These are phyloP conservation scores for Eulimnadia texana DNA, from an alignment of 1,140 invertebrate genomes.

Conservation along the genomic window DNA sequence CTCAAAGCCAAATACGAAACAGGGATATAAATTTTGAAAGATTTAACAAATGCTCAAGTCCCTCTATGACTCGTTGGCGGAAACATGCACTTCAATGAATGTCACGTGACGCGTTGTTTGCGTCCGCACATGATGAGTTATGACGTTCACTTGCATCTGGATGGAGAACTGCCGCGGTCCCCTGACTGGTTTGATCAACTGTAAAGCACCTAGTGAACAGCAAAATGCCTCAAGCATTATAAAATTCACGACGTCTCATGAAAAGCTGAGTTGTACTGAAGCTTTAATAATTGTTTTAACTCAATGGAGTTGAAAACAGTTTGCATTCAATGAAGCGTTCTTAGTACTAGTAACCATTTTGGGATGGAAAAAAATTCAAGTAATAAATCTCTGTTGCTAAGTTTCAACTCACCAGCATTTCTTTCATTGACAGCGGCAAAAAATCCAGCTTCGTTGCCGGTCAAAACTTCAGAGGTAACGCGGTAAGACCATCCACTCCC, in stretches of 20 bases:
- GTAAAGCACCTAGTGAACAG: slow-evolving; percentile 26
- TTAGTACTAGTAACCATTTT: too few species aligned
- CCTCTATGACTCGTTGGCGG: slow-evolving; percentile 20
- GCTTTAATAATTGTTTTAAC: not conserved
- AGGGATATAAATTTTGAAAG: too few species aligned
- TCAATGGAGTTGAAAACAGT: not conserved
- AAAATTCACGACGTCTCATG: not conserved
- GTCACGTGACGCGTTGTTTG: slow-evolving; percentile 19
- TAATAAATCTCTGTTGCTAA: not conserved
- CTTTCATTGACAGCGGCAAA: slow-evolving; percentile 1
- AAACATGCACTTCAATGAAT: slow-evolving; percentile 19
- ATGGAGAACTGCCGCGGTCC: slow-evolving; percentile 22
- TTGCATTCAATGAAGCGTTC: not conserved
- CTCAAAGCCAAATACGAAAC: too few species aligned
- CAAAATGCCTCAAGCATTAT: too few species aligned
- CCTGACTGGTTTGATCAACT: slow-evolving; percentile 22
- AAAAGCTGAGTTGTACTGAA: not conserved
- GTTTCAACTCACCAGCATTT: slow-evolving; percentile 6
- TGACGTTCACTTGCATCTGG: slow-evolving; percentile 19
- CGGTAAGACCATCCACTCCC: slow-evolving; percentile 9
- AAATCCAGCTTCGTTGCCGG: slow-evolving; percentile 7
- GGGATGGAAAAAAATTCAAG: too few species aligned
- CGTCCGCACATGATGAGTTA: not conserved
- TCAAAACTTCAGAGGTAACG: slow-evolving; percentile 3
- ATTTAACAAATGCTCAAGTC: too few species aligned